These are phyloP conservation scores for Sander lucioperca DNA, from an alignment of 2,113 vertebrate species.

Conservation along the genomic window DNA sequence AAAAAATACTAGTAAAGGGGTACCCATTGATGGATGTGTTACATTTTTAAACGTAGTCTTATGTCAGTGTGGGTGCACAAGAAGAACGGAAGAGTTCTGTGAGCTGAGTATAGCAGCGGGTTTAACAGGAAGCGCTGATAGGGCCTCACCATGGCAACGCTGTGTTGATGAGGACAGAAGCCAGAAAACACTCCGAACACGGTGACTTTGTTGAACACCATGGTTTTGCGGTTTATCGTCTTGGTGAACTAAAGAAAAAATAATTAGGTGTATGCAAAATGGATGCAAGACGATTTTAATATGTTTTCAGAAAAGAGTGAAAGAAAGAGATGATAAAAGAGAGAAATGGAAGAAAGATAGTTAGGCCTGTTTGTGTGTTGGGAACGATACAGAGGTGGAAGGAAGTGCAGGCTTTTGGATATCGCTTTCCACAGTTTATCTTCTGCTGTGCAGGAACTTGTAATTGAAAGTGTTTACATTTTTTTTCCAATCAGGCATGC, in stretches of 20 bases:
- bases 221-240: conserved; percentile 28
- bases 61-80: not conserved
- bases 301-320: not conserved
- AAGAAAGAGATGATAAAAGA: not conserved
- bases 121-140: conserved; percentile 72
- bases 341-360: not conserved
- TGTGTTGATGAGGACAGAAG: conserved; percentile 59
- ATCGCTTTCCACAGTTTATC: conserved; percentile 65
- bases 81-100: conserved; percentile 17
- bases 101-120: conserved; percentile 39
- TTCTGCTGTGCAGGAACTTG: conserved; percentile 86
- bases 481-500: conserved; percentile 47
- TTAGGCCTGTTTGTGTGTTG: conserved; percentile 11
- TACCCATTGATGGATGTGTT: not conserved
- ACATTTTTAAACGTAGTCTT: not conserved
- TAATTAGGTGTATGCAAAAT: not conserved
- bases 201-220: conserved; percentile 28
- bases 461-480: conserved; percentile 37
- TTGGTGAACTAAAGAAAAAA: conserved; percentile 15
- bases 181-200: conserved; percentile 47
- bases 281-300: not conserved
- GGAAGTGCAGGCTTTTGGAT: conserved; percentile 41
- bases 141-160: conserved; percentile 47
- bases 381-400: conserved; percentile 42
- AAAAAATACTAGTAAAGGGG: not conserved